Conservation (phyloP, 2,888 invertebrate species). For the Cepaea hortensis region DNA sequence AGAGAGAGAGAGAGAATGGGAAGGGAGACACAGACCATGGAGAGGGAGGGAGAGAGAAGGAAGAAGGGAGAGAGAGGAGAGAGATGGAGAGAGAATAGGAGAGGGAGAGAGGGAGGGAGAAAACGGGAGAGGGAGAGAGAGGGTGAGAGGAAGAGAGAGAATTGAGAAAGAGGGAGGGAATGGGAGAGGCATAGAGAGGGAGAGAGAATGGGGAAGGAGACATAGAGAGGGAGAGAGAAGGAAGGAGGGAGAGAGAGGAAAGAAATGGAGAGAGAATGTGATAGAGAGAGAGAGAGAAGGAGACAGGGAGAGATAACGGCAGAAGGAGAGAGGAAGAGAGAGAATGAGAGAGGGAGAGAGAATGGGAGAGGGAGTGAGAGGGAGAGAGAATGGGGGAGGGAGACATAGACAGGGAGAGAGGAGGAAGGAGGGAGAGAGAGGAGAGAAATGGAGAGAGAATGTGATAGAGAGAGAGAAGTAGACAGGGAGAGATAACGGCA, state of each 20-base stretch:
- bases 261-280: not conserved
- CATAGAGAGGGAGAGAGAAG: not conserved
- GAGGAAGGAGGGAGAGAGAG: too few species aligned
- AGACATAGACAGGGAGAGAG: too few species aligned
- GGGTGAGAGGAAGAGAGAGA: not conserved
- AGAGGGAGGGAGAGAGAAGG: not conserved
- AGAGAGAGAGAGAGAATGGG: not conserved
- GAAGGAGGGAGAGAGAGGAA: not conserved
- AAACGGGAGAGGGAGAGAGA: not conserved
- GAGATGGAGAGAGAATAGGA: not conserved
- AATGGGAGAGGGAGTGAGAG: too few species aligned
- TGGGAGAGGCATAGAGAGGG: not conserved
- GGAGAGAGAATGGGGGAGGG: too few species aligned
- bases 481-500: too few species aligned
- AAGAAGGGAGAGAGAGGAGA: not conserved
- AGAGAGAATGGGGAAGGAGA: not conserved
- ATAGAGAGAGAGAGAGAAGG: not conserved
- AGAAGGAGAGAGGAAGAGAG: too few species aligned
- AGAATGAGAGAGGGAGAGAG: too few species aligned
- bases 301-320: too few species aligned
- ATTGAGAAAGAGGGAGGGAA: not conserved
- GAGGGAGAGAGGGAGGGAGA: not conserved
- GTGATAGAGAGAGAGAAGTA: too few species aligned
- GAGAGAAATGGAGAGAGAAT: too few species aligned
- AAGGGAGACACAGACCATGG: not conserved